Evolutionary conservation across 2,888 invertebrate species (phyloP).

Genomic region (Orgyia antiqua): DNA sequence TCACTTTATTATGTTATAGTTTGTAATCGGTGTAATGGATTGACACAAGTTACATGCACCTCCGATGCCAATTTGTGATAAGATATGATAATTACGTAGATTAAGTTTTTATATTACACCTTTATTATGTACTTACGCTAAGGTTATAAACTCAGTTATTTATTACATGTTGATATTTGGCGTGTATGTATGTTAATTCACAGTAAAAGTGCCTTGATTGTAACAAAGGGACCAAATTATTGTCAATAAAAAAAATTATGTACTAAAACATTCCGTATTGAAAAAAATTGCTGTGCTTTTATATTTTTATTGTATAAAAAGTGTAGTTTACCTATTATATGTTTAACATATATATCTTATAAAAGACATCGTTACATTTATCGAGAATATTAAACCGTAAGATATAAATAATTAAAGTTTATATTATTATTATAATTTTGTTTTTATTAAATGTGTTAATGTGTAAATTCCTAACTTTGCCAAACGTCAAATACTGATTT

Average conservation of each 20-base stretch:
- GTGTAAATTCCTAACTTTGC: too few relatives aligned
- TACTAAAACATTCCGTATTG: slow-evolving; percentile 70
- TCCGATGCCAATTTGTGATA: slow-evolving; percentile 48
- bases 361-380: slow-evolving; percentile 64
- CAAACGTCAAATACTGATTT: too few relatives aligned
- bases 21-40: slow-evolving; percentile 7
- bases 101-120: slow-evolving; percentile 28
- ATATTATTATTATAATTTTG: slow-evolving; percentile 34
- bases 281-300: slow-evolving; percentile 49
- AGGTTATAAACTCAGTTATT: slow-evolving; percentile 43
- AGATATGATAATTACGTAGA: slow-evolving; percentile 35
- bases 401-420: slow-evolving; percentile 62
- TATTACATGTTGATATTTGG: slow-evolving; percentile 40
- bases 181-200: slow-evolving; percentile 23
- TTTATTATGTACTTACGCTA: slow-evolving; percentile 50
- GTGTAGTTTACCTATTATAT: too few relatives aligned
- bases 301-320: slow-evolving; percentile 28
- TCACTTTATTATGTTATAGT: slow-evolving; percentile 7
- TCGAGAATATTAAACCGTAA: slow-evolving; percentile 66
- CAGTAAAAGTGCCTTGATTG: slow-evolving; percentile 56
- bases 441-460: too few relatives aligned
- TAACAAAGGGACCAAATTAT: slow-evolving; percentile 49
- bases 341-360: slow-evolving; percentile 48
- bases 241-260: slow-evolving; percentile 56
- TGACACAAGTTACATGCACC: slow-evolving; percentile 22